Evolutionary conservation across 2,797 vertebrate species (phyloP).

Genomic region (Geotria australis): DNA sequence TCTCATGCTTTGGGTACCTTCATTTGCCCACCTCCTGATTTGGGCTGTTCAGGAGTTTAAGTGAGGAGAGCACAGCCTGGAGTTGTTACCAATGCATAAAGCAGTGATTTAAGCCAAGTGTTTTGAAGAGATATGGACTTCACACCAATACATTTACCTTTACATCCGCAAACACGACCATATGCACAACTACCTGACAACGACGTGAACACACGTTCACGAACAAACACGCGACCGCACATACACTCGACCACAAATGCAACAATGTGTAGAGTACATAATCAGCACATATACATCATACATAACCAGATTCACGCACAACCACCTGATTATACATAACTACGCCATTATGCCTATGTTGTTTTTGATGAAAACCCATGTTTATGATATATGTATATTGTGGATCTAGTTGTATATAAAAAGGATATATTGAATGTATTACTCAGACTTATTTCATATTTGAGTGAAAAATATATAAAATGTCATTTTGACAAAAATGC

Average conservation of each 20-base stretch:
- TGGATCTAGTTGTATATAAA: background rate
- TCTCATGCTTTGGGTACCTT: conserved; percentile 6
- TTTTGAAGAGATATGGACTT: too few relatives aligned
- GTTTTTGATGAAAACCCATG: background rate
- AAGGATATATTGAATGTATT: background rate
- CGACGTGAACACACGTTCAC: background rate
- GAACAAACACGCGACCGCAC: background rate
- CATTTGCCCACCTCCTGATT: conserved; percentile 2
- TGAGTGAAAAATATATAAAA: background rate
- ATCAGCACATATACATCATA: background rate
- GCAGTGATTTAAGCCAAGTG: too few relatives aligned
- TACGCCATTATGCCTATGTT: background rate
- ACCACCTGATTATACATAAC: too few relatives aligned
- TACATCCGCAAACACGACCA: too few relatives aligned
- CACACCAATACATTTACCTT: too few relatives aligned
- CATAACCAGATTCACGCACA: background rate
- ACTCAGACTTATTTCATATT: background rate
- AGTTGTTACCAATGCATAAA: too few relatives aligned
- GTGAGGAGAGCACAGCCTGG: background rate
- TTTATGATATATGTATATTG: background rate
- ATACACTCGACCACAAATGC: background rate
- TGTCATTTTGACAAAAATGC: background rate
- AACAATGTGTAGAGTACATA: background rate
- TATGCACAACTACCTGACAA: too few relatives aligned
- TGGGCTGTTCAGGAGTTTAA: background rate